These are phyloP conservation scores for Bothrops jararaca DNA, from an alignment of 2,113 vertebrate species.

Conservation along the genomic window DNA sequence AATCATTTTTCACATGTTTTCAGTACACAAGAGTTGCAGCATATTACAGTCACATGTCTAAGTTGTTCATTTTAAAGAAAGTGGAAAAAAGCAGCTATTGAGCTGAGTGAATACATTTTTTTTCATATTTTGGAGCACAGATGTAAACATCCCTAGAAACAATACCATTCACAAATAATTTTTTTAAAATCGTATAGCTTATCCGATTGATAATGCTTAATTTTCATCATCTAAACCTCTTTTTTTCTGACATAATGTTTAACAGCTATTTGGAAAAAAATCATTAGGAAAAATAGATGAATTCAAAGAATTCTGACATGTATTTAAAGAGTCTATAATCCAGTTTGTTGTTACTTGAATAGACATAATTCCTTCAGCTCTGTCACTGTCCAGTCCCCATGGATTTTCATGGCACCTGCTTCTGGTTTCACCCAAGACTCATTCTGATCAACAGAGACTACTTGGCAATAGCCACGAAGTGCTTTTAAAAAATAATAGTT, in stretches of 20 bases:
- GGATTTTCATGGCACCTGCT: background rate
- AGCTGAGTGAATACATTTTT: constrained; percentile 69
- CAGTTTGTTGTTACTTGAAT: constrained; percentile 71
- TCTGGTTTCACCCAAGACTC: constrained; percentile 8
- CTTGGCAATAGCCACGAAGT: constrained; percentile 3
- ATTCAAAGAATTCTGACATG: constrained; percentile 65
- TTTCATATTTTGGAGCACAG: constrained; percentile 70
- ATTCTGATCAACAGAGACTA: background rate
- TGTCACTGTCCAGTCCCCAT: background rate
- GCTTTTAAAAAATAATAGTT: constrained; percentile 39
- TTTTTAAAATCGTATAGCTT: constrained; percentile 69
- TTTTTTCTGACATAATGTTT: constrained; percentile 27
- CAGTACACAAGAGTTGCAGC: constrained; percentile 82
- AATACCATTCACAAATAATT: constrained; percentile 70
- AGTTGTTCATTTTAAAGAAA: constrained; percentile 69
- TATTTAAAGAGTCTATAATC: constrained; percentile 69
- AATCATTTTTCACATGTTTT: constrained; percentile 86
- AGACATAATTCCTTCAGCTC: background rate
- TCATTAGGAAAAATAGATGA: constrained; percentile 62
- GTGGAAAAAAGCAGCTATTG: constrained; percentile 63
- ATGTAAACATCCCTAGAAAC: constrained; percentile 78
- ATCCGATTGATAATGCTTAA: constrained; percentile 72
- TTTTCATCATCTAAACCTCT: constrained; percentile 61
- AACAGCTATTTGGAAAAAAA: constrained; percentile 51
- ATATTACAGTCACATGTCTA: constrained; percentile 82